Conservation (phyloP, 2,888 invertebrate species). For the Lasius fuliginosus region DNA sequence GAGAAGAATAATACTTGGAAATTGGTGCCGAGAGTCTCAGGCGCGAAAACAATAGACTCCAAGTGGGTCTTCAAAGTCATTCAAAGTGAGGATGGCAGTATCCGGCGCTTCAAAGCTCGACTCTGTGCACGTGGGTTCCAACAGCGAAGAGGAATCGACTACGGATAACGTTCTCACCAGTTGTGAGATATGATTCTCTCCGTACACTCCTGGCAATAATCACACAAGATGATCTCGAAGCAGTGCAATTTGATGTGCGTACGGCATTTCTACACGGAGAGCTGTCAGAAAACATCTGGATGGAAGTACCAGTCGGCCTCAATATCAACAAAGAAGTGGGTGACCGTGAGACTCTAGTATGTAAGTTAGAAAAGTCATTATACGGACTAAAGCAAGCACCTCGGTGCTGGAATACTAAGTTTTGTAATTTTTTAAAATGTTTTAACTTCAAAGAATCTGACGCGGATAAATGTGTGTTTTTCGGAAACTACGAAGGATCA, state of each 20-base stretch:
- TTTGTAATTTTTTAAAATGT: too few species aligned
- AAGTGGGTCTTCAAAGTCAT: slow-evolving; percentile 2
- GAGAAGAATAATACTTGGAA: neutral
- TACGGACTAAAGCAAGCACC: too few species aligned
- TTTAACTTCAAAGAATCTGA: too few species aligned
- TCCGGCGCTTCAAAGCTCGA: neutral
- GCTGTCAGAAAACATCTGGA: neutral
- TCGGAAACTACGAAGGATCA: neutral
- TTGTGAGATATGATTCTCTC: neutral
- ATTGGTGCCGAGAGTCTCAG: neutral
- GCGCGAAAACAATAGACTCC: neutral
- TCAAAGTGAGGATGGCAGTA: neutral
- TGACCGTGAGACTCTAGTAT: neutral
- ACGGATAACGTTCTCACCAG: neutral
- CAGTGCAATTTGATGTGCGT: neutral
- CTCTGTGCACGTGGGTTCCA: neutral
- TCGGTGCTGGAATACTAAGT: too few species aligned
- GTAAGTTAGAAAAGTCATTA: neutral
- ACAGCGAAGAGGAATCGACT: neutral
- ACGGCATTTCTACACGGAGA: neutral
- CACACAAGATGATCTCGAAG: neutral
- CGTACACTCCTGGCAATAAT: neutral
- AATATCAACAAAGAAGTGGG: neutral
- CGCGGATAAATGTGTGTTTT: too few species aligned
- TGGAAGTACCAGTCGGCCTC: neutral